Evolutionary conservation across 2,888 invertebrate genomes (phyloP), one percentile per base, ranked within the genome.

Genomic region (Microctonus hyperodae): DNA sequence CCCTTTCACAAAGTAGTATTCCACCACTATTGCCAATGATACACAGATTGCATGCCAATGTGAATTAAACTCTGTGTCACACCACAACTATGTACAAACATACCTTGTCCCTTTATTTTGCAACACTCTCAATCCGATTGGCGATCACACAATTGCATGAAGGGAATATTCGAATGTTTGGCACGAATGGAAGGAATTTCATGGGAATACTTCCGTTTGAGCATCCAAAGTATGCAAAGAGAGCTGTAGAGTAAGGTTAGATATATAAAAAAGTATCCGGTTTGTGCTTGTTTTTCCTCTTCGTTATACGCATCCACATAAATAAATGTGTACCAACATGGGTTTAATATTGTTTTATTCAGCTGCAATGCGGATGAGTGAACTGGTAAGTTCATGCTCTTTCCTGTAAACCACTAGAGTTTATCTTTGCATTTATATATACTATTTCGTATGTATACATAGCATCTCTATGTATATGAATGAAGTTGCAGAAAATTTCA

Each of bases 331-430:
- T 53, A 59, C 25, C 16, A 35, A 48, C 35, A 51, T 16, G 51
- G 55, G 68, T 63, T 72, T 73, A 72, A 71, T 70, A 72, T 69
- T 73, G 71, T 72, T 73, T 72, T 73, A 73, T 73, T 72, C 68
- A 70, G 70, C 72, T 73, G 73, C 73, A 72, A 65, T 73, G 73
- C 73, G 69, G 68, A 69, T 64, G 55, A 50, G 28, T 65, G 37
- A 59, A 31, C 40, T 22, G n/a, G 31, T 33, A 56, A 57, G 44
- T 50, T 66, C 44, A 35, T 57, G 11, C 28, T 50, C 37, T 20
- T 56, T 20, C 44, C 25, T 28, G 25, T 40, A 56, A 55, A 51
- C 28, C 40, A 23, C 48, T 60, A 11, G 48, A 60, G 65, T 60
- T 65, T 60, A 55, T 65, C 44, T 66, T 66, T 66, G 31, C 35